Evolutionary conservation across 2,797 vertebrate genomes (phyloP).

Genomic region (Artibeus lituratus): DNA sequence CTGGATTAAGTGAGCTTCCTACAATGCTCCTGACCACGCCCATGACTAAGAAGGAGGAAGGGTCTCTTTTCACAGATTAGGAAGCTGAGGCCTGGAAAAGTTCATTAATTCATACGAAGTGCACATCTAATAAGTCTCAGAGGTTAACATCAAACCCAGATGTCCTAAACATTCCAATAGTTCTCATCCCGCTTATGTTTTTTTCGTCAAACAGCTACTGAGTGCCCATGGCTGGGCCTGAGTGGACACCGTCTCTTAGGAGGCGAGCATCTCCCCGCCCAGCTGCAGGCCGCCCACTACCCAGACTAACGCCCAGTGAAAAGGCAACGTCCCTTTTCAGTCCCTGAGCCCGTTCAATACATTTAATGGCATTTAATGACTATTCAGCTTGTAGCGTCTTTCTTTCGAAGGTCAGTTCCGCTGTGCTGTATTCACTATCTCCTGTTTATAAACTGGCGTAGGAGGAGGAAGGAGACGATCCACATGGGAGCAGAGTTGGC

Average conservation of each 20-base stretch:
- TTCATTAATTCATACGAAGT: not conserved
- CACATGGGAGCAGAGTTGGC: not conserved
- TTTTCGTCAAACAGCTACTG: not conserved
- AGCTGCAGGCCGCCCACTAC: not conserved
- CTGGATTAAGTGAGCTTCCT: not conserved
- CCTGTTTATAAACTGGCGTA: not conserved
- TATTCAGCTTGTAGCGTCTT: constrained; percentile 28
- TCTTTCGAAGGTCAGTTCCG: constrained; percentile 16
- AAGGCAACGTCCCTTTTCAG: constrained; percentile 9
- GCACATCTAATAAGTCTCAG: not conserved
- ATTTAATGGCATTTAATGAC: constrained; percentile 32
- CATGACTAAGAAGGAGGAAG: not conserved
- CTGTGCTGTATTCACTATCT: not conserved
- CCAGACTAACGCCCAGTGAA: not conserved
- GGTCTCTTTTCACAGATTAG: not conserved
- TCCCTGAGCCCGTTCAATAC: not conserved
- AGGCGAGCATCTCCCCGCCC: not conserved
- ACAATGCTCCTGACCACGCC: not conserved
- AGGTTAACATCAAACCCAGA: not conserved
- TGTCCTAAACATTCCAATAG: not conserved
- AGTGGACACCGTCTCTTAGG: not conserved
- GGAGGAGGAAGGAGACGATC: not conserved
- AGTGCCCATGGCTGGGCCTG: not conserved
- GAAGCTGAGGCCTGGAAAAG: not conserved
- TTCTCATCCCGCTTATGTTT: not conserved